Base-by-base conservation (phyloP, 2,113 vertebrate species). In the Lipotes vexillifer region DNA sequence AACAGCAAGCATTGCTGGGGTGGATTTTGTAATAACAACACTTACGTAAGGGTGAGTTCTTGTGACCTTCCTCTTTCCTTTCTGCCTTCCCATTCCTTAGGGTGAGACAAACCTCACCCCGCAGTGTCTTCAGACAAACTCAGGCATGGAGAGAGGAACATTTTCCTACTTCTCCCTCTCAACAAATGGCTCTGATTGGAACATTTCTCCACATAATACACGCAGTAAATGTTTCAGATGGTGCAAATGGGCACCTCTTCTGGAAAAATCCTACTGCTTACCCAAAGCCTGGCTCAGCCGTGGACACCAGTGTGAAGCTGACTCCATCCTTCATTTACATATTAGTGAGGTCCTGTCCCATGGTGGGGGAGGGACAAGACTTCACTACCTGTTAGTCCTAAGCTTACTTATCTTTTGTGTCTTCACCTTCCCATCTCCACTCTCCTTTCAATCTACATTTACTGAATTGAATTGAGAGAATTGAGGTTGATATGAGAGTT, bases 251-350 rank as follows among this genome's bases (percentile, higher is more conserved):
- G 46, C 14, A 66, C 29, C 57, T 69, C 46, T 55, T 78, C 74
- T 69, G 27, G 72, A 94, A 93, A 82, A 85, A n/a, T 88, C n/a
- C 65, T 80, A 23, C 75, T 65, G 55, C 25, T 61, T 57, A 31
- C 15, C 81, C 11, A 91, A 88, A 78, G 82, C 7, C 20, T 3
- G 57, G 29, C 17, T 90, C 59, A 31, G 33, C 29, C 0, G 27
- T 86, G 63, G 29, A 31, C 61, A 66, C 15, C 55, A 17, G 29
- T 20, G 6, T 15, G 27, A 66, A 88, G 49, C 2, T 33, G 5
- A 31, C 55, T 46, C 57, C 9, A 5, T 6, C 33, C 38, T 74
- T 63, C 33, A 14, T 36, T 86, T 46, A 57, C 10, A 4, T 8
- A 20, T 57, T 20, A 59, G 55, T 20, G 61, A n/a, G 1, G 41